These are phyloP conservation scores for Cisticola juncidis DNA, from an alignment of 2,113 vertebrate genomes.

Conservation along the genomic window DNA sequence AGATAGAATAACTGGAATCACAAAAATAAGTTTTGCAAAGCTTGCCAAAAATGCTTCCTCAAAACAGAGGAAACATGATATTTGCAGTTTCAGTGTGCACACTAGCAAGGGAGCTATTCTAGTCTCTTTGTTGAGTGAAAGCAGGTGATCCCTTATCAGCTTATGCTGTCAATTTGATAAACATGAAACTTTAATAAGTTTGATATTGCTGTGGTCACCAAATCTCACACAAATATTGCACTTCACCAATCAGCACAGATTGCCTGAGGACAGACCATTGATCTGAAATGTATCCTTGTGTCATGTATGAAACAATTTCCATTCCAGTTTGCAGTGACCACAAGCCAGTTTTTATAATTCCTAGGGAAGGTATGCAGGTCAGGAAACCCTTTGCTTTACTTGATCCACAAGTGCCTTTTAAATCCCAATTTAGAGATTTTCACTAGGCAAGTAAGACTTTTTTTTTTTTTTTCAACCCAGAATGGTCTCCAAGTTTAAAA, in stretches of 20 bases:
- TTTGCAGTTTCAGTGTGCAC: neutral
- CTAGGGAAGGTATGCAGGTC: neutral
- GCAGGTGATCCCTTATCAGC: neutral
- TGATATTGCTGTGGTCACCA: neutral
- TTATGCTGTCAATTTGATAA: neutral
- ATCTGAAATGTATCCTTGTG: neutral
- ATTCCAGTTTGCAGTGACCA: neutral
- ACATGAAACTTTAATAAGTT: neutral
- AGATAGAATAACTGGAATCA: neutral
- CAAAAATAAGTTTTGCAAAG: neutral
- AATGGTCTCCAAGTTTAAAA: neutral
- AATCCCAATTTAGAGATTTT: neutral
- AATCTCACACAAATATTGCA: neutral
- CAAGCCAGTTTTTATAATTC: neutral
- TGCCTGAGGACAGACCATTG: neutral
- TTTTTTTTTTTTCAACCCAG: neutral
- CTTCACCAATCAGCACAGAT: neutral
- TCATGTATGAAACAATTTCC: neutral
- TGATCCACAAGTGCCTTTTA: neutral
- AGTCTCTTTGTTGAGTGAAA: neutral
- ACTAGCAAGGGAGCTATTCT: neutral
- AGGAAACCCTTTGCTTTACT: neutral
- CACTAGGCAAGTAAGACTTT: neutral
- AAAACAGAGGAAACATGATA: neutral
- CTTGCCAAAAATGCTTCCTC: constrained; percentile 7